Conservation (phyloP, 2,797 vertebrate genomes). For the Pantherophis vulpinus region DNA sequence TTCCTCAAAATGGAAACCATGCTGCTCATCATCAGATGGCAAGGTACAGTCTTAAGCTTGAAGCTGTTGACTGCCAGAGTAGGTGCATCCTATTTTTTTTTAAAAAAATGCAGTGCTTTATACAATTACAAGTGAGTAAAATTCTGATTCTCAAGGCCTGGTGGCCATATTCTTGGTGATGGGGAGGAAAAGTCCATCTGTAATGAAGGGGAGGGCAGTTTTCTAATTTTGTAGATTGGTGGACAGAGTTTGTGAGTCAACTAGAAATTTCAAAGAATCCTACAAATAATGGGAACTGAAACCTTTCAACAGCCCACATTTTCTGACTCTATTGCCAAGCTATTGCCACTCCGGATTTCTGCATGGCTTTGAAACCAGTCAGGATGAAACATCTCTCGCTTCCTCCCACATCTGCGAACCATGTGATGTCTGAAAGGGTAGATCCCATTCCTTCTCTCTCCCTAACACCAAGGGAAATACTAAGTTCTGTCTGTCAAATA, state of each 20-base stretch:
- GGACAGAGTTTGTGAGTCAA: not conserved
- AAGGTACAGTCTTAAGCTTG: not conserved
- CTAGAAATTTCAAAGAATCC: slow-evolving; percentile 8
- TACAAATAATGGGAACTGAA: slow-evolving; percentile 26
- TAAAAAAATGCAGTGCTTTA: not conserved
- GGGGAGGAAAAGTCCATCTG: not conserved
- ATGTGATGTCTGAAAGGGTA: slow-evolving; percentile 2
- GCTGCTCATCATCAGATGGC: not conserved
- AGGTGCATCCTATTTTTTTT: not conserved
- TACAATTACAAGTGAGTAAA: not conserved
- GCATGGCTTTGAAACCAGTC: slow-evolving; percentile 23
- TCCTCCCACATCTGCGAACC: slow-evolving; percentile 51
- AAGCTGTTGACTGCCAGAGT: not conserved
- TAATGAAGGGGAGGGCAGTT: not conserved
- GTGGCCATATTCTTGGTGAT: not conserved
- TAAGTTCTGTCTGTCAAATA: not conserved
- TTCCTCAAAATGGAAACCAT: not conserved
- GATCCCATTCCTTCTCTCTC: not conserved
- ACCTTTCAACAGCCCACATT: slow-evolving; percentile 20
- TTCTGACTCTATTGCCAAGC: slow-evolving; percentile 59
- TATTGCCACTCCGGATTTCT: slow-evolving; percentile 28
- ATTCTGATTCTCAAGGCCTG: not conserved
- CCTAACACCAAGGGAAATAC: not conserved
- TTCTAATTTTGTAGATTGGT: not conserved
- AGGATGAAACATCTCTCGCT: slow-evolving; percentile 53